These are phyloP conservation scores for Esperia sulphurella DNA, from an alignment of 2,888 invertebrate species.

Conservation along the genomic window DNA sequence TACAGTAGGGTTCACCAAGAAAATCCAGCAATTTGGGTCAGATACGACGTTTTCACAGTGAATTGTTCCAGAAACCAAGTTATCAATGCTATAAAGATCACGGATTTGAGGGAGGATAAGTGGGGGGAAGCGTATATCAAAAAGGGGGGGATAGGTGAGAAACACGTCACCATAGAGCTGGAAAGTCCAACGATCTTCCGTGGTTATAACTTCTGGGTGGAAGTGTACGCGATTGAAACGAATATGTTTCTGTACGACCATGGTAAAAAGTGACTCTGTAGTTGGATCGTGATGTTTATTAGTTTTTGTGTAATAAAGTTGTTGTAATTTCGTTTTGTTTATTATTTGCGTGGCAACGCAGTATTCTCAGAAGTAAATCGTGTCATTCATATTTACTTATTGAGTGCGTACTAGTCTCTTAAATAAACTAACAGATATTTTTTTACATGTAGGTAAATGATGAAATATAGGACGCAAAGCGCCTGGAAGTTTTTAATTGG, in stretches of 20 bases:
- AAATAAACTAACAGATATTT: too few species aligned
- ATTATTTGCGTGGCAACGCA: not conserved
- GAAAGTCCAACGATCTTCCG: slow-evolving; percentile 52
- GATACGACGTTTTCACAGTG: slow-evolving; percentile 15
- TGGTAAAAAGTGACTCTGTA: slow-evolving; percentile 33
- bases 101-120: slow-evolving; percentile 53
- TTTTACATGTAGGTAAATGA: too few species aligned
- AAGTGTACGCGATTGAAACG: slow-evolving; percentile 51
- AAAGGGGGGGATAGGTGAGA: slow-evolving; percentile 54
- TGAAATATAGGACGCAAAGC: too few species aligned
- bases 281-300: slow-evolving; percentile 6
- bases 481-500: too few species aligned
- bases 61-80: slow-evolving; percentile 38
- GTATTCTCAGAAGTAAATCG: too few species aligned
- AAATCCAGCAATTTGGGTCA: slow-evolving; percentile 54
- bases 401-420: too few species aligned
- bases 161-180: slow-evolving; percentile 49
- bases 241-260: slow-evolving; percentile 38
- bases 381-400: too few species aligned
- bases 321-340: slow-evolving; percentile 6
- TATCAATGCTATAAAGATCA: slow-evolving; percentile 53
- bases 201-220: slow-evolving; percentile 59
- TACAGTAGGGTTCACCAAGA: slow-evolving; percentile 59
- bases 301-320: slow-evolving; percentile 15
- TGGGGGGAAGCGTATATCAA: slow-evolving; percentile 51